Percentiles rank a stretch among this genome's conserved stretches.
Evolutionary conservation across 1,140 invertebrate species (phyloP).

Genomic region (Lasioglossum baleicum): DNA sequence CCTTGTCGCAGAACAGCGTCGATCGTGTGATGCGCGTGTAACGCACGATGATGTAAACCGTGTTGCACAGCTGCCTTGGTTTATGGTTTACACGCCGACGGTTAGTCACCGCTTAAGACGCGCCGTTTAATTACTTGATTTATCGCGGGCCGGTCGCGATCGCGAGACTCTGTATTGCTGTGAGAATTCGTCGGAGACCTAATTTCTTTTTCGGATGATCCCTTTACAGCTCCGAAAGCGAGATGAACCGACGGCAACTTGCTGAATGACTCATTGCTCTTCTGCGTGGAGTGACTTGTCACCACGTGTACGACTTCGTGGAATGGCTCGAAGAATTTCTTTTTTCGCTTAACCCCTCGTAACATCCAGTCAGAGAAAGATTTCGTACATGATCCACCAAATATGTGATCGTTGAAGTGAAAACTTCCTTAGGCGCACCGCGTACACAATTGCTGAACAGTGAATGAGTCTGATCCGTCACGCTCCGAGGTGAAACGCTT

Average conservation of each 20-base stretch:
- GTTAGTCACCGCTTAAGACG: constrained; percentile 72
- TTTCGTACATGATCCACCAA: no score
- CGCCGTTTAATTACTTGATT: constrained; percentile 68
- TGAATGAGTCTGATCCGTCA: no score
- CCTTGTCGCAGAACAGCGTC: constrained; percentile 4
- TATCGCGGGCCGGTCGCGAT: constrained; percentile 51
- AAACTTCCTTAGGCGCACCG: no score
- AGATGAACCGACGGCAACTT: not conserved
- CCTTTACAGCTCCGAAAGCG: constrained; percentile 4
- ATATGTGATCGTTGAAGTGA: no score
- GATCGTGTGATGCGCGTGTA: constrained; percentile 19
- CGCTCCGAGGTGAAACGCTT: no score
- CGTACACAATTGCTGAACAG: no score
- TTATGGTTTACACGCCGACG: constrained; percentile 6
- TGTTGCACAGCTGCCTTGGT: constrained; percentile 35
- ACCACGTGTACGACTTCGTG: not conserved
- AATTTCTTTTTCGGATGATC: constrained; percentile 22
- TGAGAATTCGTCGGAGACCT: constrained; percentile 44
- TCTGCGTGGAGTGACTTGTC: not conserved
- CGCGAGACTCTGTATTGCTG: constrained; percentile 37
- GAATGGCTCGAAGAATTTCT: not conserved
- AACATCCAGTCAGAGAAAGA: no score
- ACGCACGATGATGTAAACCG: constrained; percentile 8
- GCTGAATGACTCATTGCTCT: constrained; percentile 10
- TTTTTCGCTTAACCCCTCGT: not conserved